Base-by-base conservation (phyloP, 1,140 invertebrate genomes). In the Ips nitidus region DNA sequence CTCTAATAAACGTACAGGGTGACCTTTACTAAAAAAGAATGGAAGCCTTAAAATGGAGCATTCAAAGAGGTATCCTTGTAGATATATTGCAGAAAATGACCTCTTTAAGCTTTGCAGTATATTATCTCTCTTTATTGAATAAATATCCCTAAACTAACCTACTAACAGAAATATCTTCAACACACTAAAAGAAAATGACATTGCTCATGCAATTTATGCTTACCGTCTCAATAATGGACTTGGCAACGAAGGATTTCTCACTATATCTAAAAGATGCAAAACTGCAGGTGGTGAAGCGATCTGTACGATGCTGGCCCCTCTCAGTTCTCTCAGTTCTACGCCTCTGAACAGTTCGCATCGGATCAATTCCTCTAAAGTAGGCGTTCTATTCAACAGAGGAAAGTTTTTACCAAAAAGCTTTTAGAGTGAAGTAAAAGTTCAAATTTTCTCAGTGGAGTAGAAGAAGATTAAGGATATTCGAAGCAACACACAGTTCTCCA, bases 271-370 rank as follows among this genome's bases (percentile, higher is more conserved):
- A 53, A 79, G 64, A 45, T 79, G 73, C 42, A 76, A 39, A 38
- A 79, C 76, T 39, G 77, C 73, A 1, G 75, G 73, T 4, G 73
- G 55, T 5, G 73, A 67, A 7, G 69, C 37, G 52, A 64, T 73
- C 56, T 78, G 75, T 8, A 72, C 60, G 1, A 71, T 70, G 47
- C 70, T 78, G 41, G 77, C 76, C 4, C 78, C 77, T 62, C 78
- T 69, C 85, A 95, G 88, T 83, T 95, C 93, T 61, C 93, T 85
- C 52, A 95, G 84, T 82, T 95, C 94, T 67, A 95, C 92, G 77
- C 92, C 93, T 72, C 92, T 84, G 79, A 95, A 95, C 62, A 94
- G 85, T 78, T 94, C 93, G 74, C 90, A 90, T 52, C 91, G 80
- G 52, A 93, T 81, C 75, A 95, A 82, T 79, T 94, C 91, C 79